Evolutionary conservation across 2,113 vertebrate species (phyloP).

Genomic region (Eulacestoma nigropectus): DNA sequence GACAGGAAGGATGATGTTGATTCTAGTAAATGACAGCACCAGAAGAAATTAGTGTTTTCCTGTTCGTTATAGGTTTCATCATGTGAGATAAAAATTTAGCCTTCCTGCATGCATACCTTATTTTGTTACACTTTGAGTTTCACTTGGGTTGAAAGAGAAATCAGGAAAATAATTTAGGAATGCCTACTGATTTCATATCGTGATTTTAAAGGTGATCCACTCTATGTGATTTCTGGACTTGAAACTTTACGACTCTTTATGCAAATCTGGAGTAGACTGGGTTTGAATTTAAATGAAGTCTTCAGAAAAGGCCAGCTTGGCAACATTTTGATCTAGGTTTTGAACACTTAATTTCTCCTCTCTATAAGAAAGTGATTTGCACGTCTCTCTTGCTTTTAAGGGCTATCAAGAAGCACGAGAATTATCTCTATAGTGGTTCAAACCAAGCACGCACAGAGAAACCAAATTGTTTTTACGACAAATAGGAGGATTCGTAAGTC

Average conservation of each 20-base stretch:
- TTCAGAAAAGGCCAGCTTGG: background rate
- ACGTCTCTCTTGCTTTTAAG: background rate
- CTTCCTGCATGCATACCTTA: background rate
- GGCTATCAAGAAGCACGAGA: background rate
- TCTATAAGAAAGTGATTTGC: background rate
- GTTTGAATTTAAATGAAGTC: background rate
- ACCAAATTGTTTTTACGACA: background rate
- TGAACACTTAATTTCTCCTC: background rate
- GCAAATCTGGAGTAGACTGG: background rate
- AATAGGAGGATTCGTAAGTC: background rate
- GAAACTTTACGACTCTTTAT: background rate
- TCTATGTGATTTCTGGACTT: background rate
- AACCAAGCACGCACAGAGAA: background rate
- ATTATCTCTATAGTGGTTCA: background rate
- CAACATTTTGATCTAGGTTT: slow-evolving; percentile 12
- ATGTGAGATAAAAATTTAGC: slow-evolving; percentile 33
- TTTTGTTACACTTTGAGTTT: background rate
- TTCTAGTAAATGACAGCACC: slow-evolving; percentile 69
- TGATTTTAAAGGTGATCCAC: background rate
- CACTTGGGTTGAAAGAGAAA: background rate
- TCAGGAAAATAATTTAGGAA: background rate
- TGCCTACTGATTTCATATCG: background rate
- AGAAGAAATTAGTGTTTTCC: slow-evolving; percentile 60
- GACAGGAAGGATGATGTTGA: slow-evolving; percentile 65
- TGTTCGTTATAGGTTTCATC: slow-evolving; percentile 27